Conservation (phyloP, 37 sponge, comb jelly and placozoan genomes). For the Geodia barretti region DNA sequence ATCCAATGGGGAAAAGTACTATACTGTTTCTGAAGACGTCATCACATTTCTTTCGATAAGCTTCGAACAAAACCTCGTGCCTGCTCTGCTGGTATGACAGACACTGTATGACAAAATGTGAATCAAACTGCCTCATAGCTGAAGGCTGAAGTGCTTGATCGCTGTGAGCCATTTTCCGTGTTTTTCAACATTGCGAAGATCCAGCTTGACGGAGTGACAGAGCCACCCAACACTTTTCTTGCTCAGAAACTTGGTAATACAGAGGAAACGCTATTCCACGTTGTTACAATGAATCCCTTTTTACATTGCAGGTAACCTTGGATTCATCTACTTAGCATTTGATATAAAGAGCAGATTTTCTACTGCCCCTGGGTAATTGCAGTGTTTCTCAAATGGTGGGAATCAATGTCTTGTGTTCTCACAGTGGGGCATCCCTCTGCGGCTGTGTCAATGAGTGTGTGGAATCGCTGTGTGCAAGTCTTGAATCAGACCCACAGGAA, state of each 20-base stretch:
- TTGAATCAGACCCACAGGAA: neutral
- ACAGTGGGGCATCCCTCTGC: conserved; percentile 9
- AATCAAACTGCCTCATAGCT: conserved; percentile 11
- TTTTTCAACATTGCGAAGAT: conserved; percentile 11
- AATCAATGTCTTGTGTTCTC: no score
- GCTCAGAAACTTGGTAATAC: neutral
- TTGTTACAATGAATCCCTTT: no score
- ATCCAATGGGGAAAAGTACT: neutral
- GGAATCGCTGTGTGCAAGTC: conserved; percentile 16
- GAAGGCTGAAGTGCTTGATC: conserved; percentile 1
- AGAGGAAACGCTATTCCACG: neutral
- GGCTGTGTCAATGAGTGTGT: conserved; percentile 26
- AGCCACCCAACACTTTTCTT: neutral
- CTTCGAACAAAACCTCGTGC: conserved; percentile 37
- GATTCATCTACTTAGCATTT: conserved; percentile 16
- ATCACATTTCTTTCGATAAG: conserved; percentile 13
- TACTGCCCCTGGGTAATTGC: neutral
- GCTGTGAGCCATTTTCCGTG: conserved; percentile 14
- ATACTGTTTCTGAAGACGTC: neutral
- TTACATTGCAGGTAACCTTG: neutral
- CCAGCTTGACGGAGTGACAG: neutral
- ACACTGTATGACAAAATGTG: neutral
- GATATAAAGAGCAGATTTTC: conserved; percentile 18
- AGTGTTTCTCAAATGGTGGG: no score
- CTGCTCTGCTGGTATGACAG: conserved; percentile 37